Evolutionary conservation across 1,140 invertebrate genomes (phyloP).

Genomic region (Periplaneta americana): DNA sequence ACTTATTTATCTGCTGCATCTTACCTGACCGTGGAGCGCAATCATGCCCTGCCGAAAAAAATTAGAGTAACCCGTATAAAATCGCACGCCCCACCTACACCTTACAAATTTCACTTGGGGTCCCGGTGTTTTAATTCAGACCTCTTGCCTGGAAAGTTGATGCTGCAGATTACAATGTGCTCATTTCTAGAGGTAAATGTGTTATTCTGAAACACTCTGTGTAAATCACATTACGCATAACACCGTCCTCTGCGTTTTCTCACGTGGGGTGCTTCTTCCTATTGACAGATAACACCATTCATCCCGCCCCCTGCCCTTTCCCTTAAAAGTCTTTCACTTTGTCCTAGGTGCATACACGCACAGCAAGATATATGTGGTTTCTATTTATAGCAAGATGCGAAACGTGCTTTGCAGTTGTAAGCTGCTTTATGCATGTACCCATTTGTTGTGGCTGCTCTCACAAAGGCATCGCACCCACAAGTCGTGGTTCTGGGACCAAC

Average conservation of each 20-base stretch:
- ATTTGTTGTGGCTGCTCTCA: background rate
- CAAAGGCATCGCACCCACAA: background rate
- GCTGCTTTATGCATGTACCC: background rate
- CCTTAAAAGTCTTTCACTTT: background rate
- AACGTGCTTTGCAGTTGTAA: background rate
- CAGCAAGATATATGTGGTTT: background rate
- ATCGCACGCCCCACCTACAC: too few relatives aligned
- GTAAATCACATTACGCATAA: background rate
- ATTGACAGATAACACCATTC: background rate
- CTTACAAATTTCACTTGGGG: too few relatives aligned
- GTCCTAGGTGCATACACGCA: background rate
- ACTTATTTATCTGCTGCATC: too few relatives aligned
- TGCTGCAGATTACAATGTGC: too few relatives aligned
- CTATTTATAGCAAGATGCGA: background rate
- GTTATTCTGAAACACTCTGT: too few relatives aligned
- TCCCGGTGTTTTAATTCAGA: too few relatives aligned
- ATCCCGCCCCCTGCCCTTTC: background rate
- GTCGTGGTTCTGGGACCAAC: background rate
- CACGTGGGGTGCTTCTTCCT: background rate
- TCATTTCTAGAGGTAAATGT: too few relatives aligned
- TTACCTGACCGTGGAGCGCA: too few relatives aligned
- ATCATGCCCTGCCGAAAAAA: too few relatives aligned
- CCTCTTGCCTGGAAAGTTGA: too few relatives aligned
- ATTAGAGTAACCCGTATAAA: too few relatives aligned
- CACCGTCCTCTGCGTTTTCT: background rate